phyloP scores from a whole-genome alignment of 1,140 invertebrate genomes.

The Papilio machaon region DNA sequence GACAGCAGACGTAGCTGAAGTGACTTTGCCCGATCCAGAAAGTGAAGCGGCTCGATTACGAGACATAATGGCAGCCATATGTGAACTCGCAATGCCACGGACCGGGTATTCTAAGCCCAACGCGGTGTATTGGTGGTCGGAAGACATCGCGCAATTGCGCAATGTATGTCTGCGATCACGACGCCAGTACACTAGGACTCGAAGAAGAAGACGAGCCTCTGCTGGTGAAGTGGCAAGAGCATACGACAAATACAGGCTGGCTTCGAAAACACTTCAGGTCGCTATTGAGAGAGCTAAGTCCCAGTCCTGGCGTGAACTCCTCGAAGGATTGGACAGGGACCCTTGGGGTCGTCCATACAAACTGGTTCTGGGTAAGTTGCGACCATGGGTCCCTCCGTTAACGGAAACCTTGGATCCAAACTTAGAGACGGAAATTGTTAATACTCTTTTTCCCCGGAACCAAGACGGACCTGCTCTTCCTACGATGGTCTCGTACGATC shows the following conservation, averaged over 20 bases:
- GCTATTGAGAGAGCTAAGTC: slow-evolving; percentile 45
- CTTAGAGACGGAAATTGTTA: slow-evolving; percentile 42
- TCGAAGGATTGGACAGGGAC: slow-evolving; percentile 49
- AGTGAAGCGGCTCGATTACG: not conserved
- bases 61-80: not conserved
- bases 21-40: too few relatives aligned
- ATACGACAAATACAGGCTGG: slow-evolving; percentile 36
- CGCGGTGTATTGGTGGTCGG: slow-evolving; percentile 59
- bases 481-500: not conserved
- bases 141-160: slow-evolving; percentile 52
- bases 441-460: slow-evolving; percentile 44
- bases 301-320: slow-evolving; percentile 41
- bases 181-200: slow-evolving; percentile 36
- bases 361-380: slow-evolving; percentile 44
- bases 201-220: slow-evolving; percentile 30
- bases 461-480: not conserved
- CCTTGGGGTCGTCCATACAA: slow-evolving; percentile 57
- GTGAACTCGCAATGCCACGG: slow-evolving; percentile 18
- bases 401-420: slow-evolving; percentile 41
- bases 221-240: slow-evolving; percentile 7
- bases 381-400: slow-evolving; percentile 41
- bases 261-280: slow-evolving; percentile 34
- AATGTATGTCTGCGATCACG: slow-evolving; percentile 46
- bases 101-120: not conserved
- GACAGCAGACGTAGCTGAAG: too few relatives aligned